These are phyloP conservation scores for Tribolium castaneum DNA, from an alignment of 1,140 invertebrate species.

Conservation along the genomic window DNA sequence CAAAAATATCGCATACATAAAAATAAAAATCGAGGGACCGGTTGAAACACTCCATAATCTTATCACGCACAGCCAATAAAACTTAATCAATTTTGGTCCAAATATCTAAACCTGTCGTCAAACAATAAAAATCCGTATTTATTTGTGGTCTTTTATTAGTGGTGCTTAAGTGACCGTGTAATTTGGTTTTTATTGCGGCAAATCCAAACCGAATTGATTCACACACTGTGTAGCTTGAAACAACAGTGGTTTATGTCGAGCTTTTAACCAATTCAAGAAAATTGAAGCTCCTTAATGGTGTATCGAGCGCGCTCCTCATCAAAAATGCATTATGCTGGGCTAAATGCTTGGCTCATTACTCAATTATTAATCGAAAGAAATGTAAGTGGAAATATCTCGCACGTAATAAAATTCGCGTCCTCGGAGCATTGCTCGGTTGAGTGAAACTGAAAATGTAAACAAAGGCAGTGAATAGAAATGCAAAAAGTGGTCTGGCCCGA, in stretches of 20 bases:
- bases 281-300: no score
- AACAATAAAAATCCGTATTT: neutral
- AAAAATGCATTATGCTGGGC: no score
- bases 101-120: neutral
- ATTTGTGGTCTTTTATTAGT: neutral
- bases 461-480: conserved; percentile 13
- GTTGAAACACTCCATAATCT: neutral
- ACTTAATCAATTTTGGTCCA: neutral
- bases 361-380: no score
- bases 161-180: neutral
- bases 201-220: neutral
- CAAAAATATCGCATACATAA: neutral
- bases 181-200: neutral
- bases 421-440: neutral
- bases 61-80: neutral
- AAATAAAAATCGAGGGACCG: neutral
- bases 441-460: conserved; percentile 10
- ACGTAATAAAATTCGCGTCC: no score
- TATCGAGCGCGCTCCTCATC: no score
- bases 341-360: no score
- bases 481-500: conserved; percentile 29
- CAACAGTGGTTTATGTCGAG: neutral
- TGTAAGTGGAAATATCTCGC: neutral
- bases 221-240: neutral
- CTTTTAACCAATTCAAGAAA: neutral